Percentiles rank a stretch among this genome's conserved stretches.
phyloP scores from a whole-genome alignment of 2,113 vertebrate genomes.

The Siphamia tubifer region DNA sequence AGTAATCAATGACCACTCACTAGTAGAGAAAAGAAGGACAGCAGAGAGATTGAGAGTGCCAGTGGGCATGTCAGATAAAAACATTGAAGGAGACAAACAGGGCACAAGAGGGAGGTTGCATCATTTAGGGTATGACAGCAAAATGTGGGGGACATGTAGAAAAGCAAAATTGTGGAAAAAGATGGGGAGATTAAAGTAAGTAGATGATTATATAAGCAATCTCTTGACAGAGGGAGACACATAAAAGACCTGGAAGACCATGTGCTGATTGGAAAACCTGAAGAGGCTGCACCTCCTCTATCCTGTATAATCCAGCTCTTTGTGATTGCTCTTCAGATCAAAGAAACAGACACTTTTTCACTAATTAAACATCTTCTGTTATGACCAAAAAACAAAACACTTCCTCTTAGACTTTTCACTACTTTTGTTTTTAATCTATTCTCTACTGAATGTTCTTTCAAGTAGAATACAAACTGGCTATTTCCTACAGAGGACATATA shows the following conservation, averaged over 20 bases:
- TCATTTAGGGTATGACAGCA: neutral
- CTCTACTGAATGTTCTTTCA: neutral
- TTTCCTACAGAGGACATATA: neutral
- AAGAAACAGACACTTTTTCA: constrained; percentile 27
- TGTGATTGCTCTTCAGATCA: constrained; percentile 35
- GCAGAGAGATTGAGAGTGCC: constrained; percentile 33
- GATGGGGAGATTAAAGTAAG: constrained; percentile 40
- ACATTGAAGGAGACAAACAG: constrained; percentile 50
- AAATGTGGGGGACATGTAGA: neutral
- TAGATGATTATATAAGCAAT: constrained; percentile 58
- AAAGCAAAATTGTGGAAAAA: constrained; percentile 26
- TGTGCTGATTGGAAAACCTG: constrained; percentile 43
- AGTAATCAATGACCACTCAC: constrained; percentile 67
- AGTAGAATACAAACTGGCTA: neutral
- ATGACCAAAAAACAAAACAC: neutral
- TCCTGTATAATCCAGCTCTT: constrained; percentile 33
- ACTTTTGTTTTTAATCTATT: constrained; percentile 6
- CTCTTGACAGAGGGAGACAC: constrained; percentile 39
- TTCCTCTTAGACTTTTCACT: constrained; percentile 13
- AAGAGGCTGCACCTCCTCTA: constrained; percentile 36
- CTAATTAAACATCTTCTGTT: constrained; percentile 47
- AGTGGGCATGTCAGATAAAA: constrained; percentile 58
- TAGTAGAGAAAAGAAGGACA: constrained; percentile 27
- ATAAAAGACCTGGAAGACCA: constrained; percentile 34
- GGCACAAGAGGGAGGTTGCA: neutral